Conservation (phyloP, 2,888 invertebrate genomes). For the Prosopocoilus inquinatus region DNA sequence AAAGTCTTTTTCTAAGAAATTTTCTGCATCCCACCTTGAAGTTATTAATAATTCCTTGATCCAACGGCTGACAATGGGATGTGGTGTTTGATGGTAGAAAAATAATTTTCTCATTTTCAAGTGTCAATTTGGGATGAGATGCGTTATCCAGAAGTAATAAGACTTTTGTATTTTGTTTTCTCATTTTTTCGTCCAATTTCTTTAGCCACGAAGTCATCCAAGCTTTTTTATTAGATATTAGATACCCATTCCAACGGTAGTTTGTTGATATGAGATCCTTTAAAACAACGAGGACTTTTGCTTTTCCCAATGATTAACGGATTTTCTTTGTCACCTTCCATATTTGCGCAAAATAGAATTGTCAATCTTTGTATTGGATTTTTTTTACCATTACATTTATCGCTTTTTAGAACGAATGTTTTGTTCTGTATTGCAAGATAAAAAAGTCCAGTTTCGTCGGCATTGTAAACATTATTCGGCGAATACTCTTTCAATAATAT, state of each 20-base stretch:
- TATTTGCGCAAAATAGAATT: constrained; percentile 26
- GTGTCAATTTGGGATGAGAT: constrained; percentile 24
- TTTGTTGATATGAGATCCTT: constrained; percentile 23
- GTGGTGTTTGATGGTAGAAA: constrained; percentile 6
- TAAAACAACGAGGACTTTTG: constrained; percentile 17
- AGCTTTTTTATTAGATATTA: constrained; percentile 14
- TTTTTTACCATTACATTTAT: constrained; percentile 13
- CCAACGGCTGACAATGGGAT: constrained; percentile 1
- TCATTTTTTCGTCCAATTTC: background rate
- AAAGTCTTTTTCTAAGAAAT: too few species aligned
- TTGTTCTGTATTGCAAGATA: too few species aligned
- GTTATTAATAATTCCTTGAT: too few species aligned
- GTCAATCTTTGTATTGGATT: constrained; percentile 29
- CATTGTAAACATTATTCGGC: background rate
- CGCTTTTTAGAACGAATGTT: too few species aligned
- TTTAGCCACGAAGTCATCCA: background rate
- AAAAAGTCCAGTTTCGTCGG: background rate
- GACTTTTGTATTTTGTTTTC: background rate
- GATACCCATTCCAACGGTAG: constrained; percentile 28
- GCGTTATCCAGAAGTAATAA: background rate
- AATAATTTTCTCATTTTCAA: constrained; percentile 1
- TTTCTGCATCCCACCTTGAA: too few species aligned
- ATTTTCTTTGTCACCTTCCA: constrained; percentile 26
- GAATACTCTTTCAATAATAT: background rate
- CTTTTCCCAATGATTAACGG: constrained; percentile 29